Evolutionary conservation across 2,888 invertebrate species (phyloP).

Genomic region (Habrosyne pyritoides): DNA sequence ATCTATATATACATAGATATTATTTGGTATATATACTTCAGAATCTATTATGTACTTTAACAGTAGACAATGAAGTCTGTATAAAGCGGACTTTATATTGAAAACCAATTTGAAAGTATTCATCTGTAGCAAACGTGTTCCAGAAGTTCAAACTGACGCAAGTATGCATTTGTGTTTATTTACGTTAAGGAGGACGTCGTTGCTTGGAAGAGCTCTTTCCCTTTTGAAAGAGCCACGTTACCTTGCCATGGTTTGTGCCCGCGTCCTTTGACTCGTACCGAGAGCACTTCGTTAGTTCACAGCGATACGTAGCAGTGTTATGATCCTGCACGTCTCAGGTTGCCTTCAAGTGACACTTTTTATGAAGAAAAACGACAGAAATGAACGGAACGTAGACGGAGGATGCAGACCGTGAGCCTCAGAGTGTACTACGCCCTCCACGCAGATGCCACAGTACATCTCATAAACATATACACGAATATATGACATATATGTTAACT

Average conservation of each 20-base stretch:
- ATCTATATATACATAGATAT: no score
- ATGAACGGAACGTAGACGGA: slow-evolving; percentile 7
- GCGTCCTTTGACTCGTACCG: slow-evolving; percentile 47
- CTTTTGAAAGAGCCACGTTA: slow-evolving; percentile 49
- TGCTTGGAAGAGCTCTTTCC: slow-evolving; percentile 30
- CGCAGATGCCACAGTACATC: neutral
- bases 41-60: no score
- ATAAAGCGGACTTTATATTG: neutral
- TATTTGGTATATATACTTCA: no score
- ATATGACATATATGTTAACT: no score
- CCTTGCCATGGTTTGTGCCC: slow-evolving; percentile 29
- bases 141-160: neutral
- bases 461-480: no score
- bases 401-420: neutral
- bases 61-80: no score
- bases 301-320: slow-evolving; percentile 49
- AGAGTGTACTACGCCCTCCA: neutral
- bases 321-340: slow-evolving; percentile 55
- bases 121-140: neutral
- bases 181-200: slow-evolving; percentile 11
- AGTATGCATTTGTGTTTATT: slow-evolving; percentile 11
- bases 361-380: slow-evolving; percentile 21
- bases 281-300: slow-evolving; percentile 61
- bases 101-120: neutral
- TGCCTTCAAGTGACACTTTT: slow-evolving; percentile 27